These are phyloP conservation scores for Dorcus parallelipipedus DNA, from an alignment of 2,888 invertebrate genomes.

Conservation along the genomic window DNA sequence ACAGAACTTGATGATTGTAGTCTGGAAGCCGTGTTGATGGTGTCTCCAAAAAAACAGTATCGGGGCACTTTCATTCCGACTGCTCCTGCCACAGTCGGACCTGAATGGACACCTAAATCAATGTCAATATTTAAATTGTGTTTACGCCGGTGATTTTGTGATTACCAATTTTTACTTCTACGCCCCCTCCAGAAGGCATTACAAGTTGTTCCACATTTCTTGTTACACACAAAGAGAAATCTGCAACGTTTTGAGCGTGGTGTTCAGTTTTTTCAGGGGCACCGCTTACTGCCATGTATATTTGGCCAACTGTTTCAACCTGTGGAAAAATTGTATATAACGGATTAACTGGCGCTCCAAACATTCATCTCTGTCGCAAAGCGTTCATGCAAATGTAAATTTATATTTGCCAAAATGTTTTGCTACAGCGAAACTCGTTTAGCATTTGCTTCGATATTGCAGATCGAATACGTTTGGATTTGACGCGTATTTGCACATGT, in stretches of 20 bases:
- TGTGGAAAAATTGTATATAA: constrained; percentile 37
- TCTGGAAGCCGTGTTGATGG: constrained; percentile 86
- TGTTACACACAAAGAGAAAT: constrained; percentile 73
- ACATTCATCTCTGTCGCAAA: too few species aligned
- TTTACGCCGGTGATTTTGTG: background rate
- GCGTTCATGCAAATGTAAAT: too few species aligned
- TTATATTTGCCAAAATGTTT: too few species aligned
- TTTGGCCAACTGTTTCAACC: constrained; percentile 92
- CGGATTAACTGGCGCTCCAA: too few species aligned
- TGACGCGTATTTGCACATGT: too few species aligned
- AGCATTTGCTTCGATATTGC: too few species aligned
- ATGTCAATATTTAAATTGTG: background rate
- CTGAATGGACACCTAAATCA: constrained; percentile 72
- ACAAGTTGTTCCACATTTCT: constrained; percentile 64
- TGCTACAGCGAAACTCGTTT: too few species aligned
- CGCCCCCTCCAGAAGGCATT: constrained; percentile 56
- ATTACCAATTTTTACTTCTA: constrained; percentile 64
- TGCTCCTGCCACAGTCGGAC: constrained; percentile 84
- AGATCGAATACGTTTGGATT: too few species aligned
- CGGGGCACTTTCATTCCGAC: constrained; percentile 81
- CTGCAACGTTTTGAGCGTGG: constrained; percentile 76
- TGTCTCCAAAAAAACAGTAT: constrained; percentile 88
- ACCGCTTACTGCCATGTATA: constrained; percentile 90
- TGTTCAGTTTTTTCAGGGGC: constrained; percentile 72
- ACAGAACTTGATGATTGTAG: constrained; percentile 74